Evolutionary conservation across 2,113 vertebrate genomes (phyloP).

Genomic region (Limanda limanda): DNA sequence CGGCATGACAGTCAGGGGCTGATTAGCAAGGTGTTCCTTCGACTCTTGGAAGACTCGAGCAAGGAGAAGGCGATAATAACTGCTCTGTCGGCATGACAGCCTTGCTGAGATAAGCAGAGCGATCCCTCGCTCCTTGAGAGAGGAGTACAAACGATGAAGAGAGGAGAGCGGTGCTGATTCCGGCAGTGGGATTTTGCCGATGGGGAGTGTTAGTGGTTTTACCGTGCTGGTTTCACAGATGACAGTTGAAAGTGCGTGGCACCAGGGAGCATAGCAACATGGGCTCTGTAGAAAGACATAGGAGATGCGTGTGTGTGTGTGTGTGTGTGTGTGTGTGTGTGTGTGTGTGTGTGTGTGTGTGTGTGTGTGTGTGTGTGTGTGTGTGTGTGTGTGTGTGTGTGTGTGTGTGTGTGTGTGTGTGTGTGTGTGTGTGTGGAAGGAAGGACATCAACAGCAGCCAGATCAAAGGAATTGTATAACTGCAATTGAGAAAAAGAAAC

Average conservation of each 20-base stretch:
- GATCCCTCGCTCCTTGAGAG: slow-evolving; percentile 34
- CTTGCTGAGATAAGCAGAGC: slow-evolving; percentile 55
- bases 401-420: slow-evolving; percentile 19
- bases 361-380: too few species aligned
- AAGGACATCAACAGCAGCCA: slow-evolving; percentile 54
- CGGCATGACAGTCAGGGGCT: slow-evolving; percentile 34
- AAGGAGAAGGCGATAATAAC: slow-evolving; percentile 38
- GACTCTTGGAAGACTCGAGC: slow-evolving; percentile 31
- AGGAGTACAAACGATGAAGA: slow-evolving; percentile 27
- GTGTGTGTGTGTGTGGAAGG: slow-evolving; percentile 1
- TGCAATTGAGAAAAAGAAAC: background rate
- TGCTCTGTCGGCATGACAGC: slow-evolving; percentile 53
- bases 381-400: slow-evolving; percentile 17
- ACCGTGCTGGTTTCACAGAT: slow-evolving; percentile 38
- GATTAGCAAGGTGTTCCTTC: slow-evolving; percentile 50
- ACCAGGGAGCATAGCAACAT: background rate
- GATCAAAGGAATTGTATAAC: slow-evolving; percentile 11
- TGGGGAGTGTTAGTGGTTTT: slow-evolving; percentile 26
- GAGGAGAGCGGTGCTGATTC: slow-evolving; percentile 17
- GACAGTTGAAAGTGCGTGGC: slow-evolving; percentile 40
- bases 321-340: slow-evolving; percentile 18
- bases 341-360: slow-evolving; percentile 11
- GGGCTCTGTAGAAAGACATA: slow-evolving; percentile 19
- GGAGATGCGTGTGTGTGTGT: slow-evolving; percentile 18
- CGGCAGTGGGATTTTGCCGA: slow-evolving; percentile 23